Evolutionary conservation across 2,888 invertebrate genomes (phyloP).

Genomic region (Cantharis rustica): DNA sequence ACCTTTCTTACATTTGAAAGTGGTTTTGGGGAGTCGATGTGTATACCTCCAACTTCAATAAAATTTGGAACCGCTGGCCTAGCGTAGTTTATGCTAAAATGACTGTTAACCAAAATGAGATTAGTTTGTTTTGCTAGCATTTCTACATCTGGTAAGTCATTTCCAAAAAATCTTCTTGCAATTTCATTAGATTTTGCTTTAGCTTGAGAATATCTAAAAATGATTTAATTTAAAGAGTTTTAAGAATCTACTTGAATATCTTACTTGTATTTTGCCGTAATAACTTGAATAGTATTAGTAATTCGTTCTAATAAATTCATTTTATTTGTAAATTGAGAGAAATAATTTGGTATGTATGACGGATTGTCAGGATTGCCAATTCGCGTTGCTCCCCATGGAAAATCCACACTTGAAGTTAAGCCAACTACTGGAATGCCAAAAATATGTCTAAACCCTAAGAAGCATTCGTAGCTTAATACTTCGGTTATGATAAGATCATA

Average conservation of each 20-base stretch:
- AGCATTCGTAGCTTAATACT: slow-evolving; percentile 65
- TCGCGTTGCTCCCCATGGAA: background rate
- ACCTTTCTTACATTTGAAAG: background rate
- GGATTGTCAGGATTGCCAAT: background rate
- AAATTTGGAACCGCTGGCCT: slow-evolving; percentile 53
- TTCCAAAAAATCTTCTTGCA: background rate
- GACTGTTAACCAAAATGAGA: background rate
- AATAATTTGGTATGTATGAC: background rate
- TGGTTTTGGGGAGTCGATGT: background rate
- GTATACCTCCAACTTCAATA: background rate
- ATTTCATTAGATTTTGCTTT: background rate
- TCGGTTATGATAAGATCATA: slow-evolving; percentile 66
- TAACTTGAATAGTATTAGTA: background rate
- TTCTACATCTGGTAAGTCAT: background rate
- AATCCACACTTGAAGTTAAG: slow-evolving; percentile 43
- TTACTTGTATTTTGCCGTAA: background rate
- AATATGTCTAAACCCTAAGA: slow-evolving; percentile 56
- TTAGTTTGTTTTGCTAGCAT: background rate
- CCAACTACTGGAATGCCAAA: background rate
- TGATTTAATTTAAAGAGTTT: background rate
- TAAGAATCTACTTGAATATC: background rate
- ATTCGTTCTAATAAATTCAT: background rate
- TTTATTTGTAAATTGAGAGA: slow-evolving; percentile 46
- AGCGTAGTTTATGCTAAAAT: background rate
- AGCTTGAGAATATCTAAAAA: background rate